Evolutionary conservation across 2,888 invertebrate species (phyloP).

Genomic region (Acanthococcus lagerstroemiae): DNA sequence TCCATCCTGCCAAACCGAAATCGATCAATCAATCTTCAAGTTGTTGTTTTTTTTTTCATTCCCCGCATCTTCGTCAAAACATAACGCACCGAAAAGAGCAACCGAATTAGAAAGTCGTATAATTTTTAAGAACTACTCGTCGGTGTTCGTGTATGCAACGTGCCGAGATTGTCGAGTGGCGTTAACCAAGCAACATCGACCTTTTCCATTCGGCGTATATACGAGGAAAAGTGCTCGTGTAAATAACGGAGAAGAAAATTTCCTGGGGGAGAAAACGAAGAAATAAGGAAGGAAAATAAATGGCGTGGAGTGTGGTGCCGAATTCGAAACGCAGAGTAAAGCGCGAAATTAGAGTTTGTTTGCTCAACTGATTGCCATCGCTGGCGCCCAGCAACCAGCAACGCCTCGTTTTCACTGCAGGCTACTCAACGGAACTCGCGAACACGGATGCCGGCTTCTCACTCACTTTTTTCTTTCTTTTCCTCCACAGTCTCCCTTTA

Average conservation of each 20-base stretch:
- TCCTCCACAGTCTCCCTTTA: too few species aligned
- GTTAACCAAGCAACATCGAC: too few species aligned
- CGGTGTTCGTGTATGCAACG: too few species aligned
- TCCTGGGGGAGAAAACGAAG: not conserved
- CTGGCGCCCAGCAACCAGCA: conserved; percentile 24
- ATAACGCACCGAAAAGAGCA: not conserved
- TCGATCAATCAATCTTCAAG: not conserved
- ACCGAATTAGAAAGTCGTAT: not conserved
- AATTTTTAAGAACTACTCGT: too few species aligned
- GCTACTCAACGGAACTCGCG: conserved; percentile 11
- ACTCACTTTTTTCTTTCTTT: too few species aligned
- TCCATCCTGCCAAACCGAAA: not conserved
- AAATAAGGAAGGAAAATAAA: not conserved
- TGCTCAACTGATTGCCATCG: conserved; percentile 30
- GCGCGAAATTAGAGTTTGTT: conserved; percentile 29
- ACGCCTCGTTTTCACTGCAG: conserved; percentile 12
- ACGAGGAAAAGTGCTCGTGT: too few species aligned
- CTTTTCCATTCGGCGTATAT: too few species aligned
- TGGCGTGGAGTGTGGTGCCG: not conserved
- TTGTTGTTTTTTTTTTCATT: too few species aligned
- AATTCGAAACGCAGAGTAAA: too few species aligned
- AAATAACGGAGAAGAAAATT: too few species aligned
- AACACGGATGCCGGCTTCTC: too few species aligned
- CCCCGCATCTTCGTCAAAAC: not conserved
- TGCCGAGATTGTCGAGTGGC: too few species aligned